Evolutionary conservation across 2,797 vertebrate species (phyloP).

Genomic region (Arrhamphus sclerolepis): DNA sequence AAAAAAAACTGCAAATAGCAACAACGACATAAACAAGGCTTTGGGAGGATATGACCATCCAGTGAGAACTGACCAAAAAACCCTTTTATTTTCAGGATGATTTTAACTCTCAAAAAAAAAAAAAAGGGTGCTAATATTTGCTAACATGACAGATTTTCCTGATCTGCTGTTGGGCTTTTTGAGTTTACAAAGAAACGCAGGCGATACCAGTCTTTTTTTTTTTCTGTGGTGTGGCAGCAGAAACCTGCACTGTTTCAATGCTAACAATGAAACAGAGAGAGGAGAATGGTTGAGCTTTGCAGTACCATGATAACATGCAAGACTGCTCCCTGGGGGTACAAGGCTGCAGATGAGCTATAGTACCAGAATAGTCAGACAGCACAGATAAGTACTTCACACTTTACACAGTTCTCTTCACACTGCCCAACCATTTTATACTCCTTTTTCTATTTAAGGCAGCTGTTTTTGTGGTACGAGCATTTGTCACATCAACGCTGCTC

Average conservation of each 20-base stretch:
- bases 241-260: conserved; percentile 32
- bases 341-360: conserved; percentile 38
- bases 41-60: too few relatives aligned
- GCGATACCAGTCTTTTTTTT: neutral
- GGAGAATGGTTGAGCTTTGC: conserved; percentile 36
- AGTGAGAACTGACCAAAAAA: too few relatives aligned
- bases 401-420: conserved; percentile 14
- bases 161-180: too few relatives aligned
- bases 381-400: conserved; percentile 17
- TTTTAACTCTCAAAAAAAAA: too few relatives aligned
- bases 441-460: conserved; percentile 48
- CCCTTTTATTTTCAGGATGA: too few relatives aligned
- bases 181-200: too few relatives aligned
- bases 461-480: conserved; percentile 14
- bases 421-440: conserved; percentile 19
- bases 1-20: too few relatives aligned
- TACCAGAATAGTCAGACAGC: conserved; percentile 11
- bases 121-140: too few relatives aligned
- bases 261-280: conserved; percentile 53
- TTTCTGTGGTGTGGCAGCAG: conserved; percentile 5
- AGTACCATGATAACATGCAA: conserved; percentile 23
- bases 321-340: conserved; percentile 39
- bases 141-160: too few relatives aligned
- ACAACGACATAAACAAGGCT: too few relatives aligned
- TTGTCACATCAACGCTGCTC: conserved; percentile 34